Conservation (phyloP, 2,888 invertebrate genomes). For the Microctonus brassicae region DNA sequence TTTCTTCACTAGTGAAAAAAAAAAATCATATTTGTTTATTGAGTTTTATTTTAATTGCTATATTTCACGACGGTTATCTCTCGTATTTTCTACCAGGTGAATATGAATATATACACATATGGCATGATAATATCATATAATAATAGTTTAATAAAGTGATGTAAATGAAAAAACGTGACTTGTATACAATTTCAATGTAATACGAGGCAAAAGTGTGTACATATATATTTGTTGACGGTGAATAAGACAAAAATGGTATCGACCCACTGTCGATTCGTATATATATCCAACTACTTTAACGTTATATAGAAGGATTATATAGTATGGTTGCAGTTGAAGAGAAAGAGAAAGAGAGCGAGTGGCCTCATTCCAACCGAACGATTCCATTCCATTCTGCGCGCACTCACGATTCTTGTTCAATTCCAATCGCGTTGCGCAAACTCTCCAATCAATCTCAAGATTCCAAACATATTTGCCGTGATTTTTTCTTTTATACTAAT, state of each 20-base stretch:
- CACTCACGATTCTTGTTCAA: constrained; percentile 46
- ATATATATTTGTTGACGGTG: not conserved
- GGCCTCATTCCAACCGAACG: constrained; percentile 46
- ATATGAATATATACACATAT: no score
- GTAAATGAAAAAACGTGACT: not conserved
- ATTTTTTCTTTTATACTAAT: not conserved
- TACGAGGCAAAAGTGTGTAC: not conserved
- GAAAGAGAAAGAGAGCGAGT: constrained; percentile 41
- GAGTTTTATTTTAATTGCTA: no score
- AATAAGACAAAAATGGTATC: not conserved
- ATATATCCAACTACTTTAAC: not conserved
- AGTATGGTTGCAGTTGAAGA: not conserved
- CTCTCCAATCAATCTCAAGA: constrained; percentile 21
- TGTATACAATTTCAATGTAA: not conserved
- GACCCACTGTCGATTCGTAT: not conserved
- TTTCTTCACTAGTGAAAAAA: no score
- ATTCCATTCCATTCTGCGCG: constrained; percentile 48
- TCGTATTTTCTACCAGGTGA: no score
- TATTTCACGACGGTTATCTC: no score
- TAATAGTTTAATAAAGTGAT: not conserved
- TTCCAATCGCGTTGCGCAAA: constrained; percentile 28
- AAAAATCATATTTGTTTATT: no score
- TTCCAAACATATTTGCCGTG: not conserved
- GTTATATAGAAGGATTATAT: constrained; percentile 14
- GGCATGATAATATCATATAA: no score